Percentiles rank a stretch among this genome's conserved stretches.
These are phyloP conservation scores for Cepaea nemoralis DNA, from an alignment of 1,140 invertebrate species.

Conservation along the genomic window DNA sequence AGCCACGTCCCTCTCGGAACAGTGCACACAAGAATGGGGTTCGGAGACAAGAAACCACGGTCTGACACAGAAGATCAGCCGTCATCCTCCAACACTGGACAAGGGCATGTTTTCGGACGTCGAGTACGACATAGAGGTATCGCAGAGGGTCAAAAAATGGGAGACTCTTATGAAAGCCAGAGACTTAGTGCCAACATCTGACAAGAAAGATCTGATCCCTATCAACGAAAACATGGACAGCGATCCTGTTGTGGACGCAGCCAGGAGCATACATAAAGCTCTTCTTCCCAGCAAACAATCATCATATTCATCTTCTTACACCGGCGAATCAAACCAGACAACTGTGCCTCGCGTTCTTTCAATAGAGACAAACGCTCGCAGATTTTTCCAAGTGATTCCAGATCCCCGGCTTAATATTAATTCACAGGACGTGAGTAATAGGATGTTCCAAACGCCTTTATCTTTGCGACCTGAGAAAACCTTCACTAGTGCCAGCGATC, in stretches of 20 bases:
- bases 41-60: slow-evolving; percentile 30
- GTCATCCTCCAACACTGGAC: slow-evolving; percentile 43
- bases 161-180: slow-evolving; percentile 60
- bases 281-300: slow-evolving; percentile 30
- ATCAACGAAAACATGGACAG: slow-evolving; percentile 42
- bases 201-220: slow-evolving; percentile 42
- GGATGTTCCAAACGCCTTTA: slow-evolving; percentile 4
- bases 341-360: slow-evolving; percentile 55
- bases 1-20: slow-evolving; percentile 38
- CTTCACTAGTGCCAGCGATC: slow-evolving; percentile 29
- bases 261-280: slow-evolving; percentile 22
- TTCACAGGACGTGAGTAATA: slow-evolving; percentile 1
- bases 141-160: slow-evolving; percentile 67
- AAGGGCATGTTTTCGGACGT: slow-evolving; percentile 69
- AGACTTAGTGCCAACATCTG: neutral
- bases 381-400: slow-evolving; percentile 57
- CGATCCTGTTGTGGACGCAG: neutral
- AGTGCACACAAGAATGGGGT: neutral
- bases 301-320: neutral
- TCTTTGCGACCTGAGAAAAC: neutral
- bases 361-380: slow-evolving; percentile 55
- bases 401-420: slow-evolving; percentile 43
- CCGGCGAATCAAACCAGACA: slow-evolving; percentile 40
- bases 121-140: slow-evolving; percentile 67
- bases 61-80: slow-evolving; percentile 24